Evolutionary conservation across 2,113 vertebrate species (phyloP).

Genomic region (Stictonetta naevosa): DNA sequence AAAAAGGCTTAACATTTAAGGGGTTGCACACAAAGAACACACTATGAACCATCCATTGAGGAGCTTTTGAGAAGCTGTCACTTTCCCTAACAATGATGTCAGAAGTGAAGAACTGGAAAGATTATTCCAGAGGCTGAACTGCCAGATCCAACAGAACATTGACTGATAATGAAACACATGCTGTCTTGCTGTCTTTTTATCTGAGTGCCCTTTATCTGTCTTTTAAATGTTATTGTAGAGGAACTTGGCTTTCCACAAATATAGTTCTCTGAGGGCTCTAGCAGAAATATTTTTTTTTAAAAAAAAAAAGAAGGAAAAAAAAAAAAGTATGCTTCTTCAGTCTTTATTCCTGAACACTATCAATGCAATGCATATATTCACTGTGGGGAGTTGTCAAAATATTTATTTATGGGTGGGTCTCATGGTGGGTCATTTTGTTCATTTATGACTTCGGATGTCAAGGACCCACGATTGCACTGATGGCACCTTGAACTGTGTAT

Average conservation of each 20-base stretch:
- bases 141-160: background rate
- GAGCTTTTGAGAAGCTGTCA: background rate
- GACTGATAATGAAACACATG: constrained; percentile 34
- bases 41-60: background rate
- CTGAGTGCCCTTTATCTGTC: background rate
- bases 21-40: background rate
- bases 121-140: constrained; percentile 40
- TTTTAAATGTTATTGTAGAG: constrained; percentile 27
- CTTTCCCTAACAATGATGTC: background rate
- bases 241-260: constrained; percentile 10
- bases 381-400: background rate
- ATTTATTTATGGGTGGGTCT: background rate
- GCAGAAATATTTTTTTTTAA: background rate
- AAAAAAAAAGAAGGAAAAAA: background rate
- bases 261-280: background rate
- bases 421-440: background rate
- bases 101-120: constrained; percentile 6
- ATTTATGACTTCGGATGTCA: background rate
- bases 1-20: background rate
- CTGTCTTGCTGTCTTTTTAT: constrained; percentile 20
- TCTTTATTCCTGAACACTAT: background rate
- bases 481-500: background rate
- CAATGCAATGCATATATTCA: background rate
- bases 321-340: background rate
- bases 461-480: background rate